A percentile compares a stretch with the other conserved stretches of the same genome.
These are phyloP conservation scores for Hippoglossus stenolepis DNA, from an alignment of 2,113 vertebrate species.

Conservation along the genomic window DNA sequence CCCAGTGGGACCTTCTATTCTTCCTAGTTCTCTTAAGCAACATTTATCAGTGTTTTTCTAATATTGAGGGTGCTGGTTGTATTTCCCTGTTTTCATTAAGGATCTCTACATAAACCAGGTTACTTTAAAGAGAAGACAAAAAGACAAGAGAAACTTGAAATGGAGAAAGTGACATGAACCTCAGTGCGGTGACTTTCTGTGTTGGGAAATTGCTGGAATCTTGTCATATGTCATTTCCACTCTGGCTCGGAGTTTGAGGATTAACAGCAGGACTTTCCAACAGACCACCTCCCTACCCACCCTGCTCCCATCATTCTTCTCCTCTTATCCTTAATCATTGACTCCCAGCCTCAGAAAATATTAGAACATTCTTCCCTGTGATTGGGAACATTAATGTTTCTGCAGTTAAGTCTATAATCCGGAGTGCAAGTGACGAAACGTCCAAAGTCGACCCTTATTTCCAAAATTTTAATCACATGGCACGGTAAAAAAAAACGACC, in stretches of 20 bases:
- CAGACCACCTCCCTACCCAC: constrained; percentile 45
- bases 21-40: no score
- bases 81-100: background rate
- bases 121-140: background rate
- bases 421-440: constrained; percentile 30
- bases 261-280: constrained; percentile 61
- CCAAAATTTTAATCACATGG: constrained; percentile 28
- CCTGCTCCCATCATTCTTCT: constrained; percentile 38
- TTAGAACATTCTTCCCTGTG: constrained; percentile 30
- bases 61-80: background rate
- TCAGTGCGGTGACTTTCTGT: constrained; percentile 46
- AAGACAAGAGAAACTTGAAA: constrained; percentile 12
- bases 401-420: constrained; percentile 25
- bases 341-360: constrained; percentile 28
- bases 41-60: no score
- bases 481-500: background rate
- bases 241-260: constrained; percentile 60
- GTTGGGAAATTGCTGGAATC: constrained; percentile 52
- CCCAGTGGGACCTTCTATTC: background rate
- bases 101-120: background rate
- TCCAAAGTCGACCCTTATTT: constrained; percentile 47
- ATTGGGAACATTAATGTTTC: constrained; percentile 25
- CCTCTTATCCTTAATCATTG: constrained; percentile 29
- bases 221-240: constrained; percentile 57
- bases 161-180: constrained; percentile 52